phyloP scores from a whole-genome alignment of 2,113 vertebrate species.

The Cacatua alba region DNA sequence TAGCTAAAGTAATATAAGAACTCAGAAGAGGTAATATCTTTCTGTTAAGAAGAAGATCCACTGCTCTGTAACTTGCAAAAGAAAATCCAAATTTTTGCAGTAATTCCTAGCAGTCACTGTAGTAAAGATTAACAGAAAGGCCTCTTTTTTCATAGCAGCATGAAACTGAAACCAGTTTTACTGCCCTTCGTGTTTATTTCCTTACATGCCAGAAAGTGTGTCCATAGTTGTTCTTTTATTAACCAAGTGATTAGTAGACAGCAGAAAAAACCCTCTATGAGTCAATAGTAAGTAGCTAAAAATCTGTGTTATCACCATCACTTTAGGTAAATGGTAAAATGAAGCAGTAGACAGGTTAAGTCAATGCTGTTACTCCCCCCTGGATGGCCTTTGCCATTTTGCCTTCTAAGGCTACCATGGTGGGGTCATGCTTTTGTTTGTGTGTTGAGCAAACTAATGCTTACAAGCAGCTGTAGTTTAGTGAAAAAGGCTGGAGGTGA shows the following conservation, averaged over 20 bases:
- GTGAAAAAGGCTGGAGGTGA: background rate
- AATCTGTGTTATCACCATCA: background rate
- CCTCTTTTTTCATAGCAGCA: background rate
- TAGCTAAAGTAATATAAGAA: background rate
- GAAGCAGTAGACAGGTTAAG: background rate
- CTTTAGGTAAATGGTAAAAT: background rate
- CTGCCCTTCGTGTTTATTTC: background rate
- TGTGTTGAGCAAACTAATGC: background rate
- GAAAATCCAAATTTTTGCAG: background rate
- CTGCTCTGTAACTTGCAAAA: background rate
- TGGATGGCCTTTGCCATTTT: accelerated
- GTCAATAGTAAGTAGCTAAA: background rate
- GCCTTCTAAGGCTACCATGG: background rate
- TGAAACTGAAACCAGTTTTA: background rate
- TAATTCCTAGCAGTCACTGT: background rate
- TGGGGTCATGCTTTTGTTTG: background rate
- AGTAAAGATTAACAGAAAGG: background rate
- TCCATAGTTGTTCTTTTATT: background rate
- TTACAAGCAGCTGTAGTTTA: background rate
- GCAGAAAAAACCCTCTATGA: background rate
- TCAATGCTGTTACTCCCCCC: background rate
- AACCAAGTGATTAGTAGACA: background rate
- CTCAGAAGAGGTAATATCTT: background rate
- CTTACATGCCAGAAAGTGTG: background rate
- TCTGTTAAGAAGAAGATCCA: background rate